Evolutionary conservation across 2,888 invertebrate genomes (phyloP), one percentile per base, ranked within the genome.

Genomic region (Drosophila kambysellisi): DNA sequence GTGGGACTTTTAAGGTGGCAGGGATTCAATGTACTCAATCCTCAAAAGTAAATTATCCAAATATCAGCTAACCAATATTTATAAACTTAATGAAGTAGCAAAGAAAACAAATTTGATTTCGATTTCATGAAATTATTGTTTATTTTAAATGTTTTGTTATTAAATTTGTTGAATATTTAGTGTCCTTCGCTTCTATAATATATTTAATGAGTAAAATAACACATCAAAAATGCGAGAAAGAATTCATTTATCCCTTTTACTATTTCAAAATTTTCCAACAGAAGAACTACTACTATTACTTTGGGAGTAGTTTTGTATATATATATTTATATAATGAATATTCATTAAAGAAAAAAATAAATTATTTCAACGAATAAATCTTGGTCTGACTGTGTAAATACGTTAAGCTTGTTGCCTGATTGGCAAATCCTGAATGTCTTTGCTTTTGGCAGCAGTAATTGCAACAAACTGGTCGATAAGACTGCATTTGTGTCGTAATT

Each of bases 401-500:
- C 20, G 5, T 11, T 0, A 12, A 43, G 43, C 20, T 12, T 0
- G 7, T 8, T 25, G 15, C 25, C 15, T 15, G 25, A 2, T 15
- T 8, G 46, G 2, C 15, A 25, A 46, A 46, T 15, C 46, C 15
- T 15, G 46, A 8, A 25, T 46, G 8, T 4, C 25, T 25, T 8
- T 46, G 46, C 15, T 1, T 33, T n/a, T 51, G 15, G 29, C 25
- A 46, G 12, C 46, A 15, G 8, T 17, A 35, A 43, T 52, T 35
- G 41, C 30, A 35, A 33, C 1, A n/a, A 50, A 12, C 30, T 52
- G 30, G 20, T 12, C 3, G 52, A 64, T 50, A 41, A 30, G 20
- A 30, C 15, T 20, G 57, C 41, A 67, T 50, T 41, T 41, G 29
- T 41, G 53, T 52, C 56, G 61, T 57, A 29, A 46, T 68, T 69